A percentile compares a stretch with the other conserved stretches of the same genome.
Evolutionary conservation across 2,888 invertebrate species (phyloP).

Genomic region (Callyntrura guangdongensis): DNA sequence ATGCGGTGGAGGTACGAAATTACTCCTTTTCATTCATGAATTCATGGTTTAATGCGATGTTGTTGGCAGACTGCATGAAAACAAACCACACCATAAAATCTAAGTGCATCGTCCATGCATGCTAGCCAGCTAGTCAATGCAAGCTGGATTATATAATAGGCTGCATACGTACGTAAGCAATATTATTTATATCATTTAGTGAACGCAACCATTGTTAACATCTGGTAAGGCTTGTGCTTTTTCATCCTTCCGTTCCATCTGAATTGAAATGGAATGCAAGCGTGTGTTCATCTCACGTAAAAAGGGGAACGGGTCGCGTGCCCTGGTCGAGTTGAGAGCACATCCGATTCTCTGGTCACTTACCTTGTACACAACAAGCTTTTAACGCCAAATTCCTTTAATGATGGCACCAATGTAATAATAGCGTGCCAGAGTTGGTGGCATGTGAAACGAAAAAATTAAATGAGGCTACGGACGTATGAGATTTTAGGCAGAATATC

Average conservation of each 20-base stretch:
- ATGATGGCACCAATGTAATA: conserved; percentile 13
- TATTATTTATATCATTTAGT: conserved; percentile 19
- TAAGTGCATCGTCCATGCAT: conserved; percentile 51
- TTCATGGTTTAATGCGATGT: conserved; percentile 64
- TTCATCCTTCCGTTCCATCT: conserved; percentile 68
- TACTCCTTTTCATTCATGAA: conserved; percentile 66
- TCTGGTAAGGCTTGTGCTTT: conserved; percentile 69
- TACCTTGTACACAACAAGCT: conserved; percentile 30
- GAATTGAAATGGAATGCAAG: conserved; percentile 38
- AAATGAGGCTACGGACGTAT: not conserved
- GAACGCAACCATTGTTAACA: conserved; percentile 62
- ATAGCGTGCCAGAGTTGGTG: conserved; percentile 33
- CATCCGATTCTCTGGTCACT: conserved; percentile 67
- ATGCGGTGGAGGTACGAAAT: conserved; percentile 25
- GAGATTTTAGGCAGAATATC: not conserved
- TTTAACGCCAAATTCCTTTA: conserved; percentile 38
- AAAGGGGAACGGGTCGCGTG: conserved; percentile 73
- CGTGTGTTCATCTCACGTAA: conserved; percentile 30
- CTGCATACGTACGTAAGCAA: not conserved
- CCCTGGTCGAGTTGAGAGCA: conserved; percentile 45
- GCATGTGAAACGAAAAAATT: not conserved
- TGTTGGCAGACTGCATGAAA: conserved; percentile 72
- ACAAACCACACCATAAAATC: conserved; percentile 70
- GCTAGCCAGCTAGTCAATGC: not conserved
- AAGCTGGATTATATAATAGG: conserved; percentile 1